These are phyloP conservation scores for Sinocyclocheilus maitianheensis DNA, from an alignment of 2,113 vertebrate species.

Conservation along the genomic window DNA sequence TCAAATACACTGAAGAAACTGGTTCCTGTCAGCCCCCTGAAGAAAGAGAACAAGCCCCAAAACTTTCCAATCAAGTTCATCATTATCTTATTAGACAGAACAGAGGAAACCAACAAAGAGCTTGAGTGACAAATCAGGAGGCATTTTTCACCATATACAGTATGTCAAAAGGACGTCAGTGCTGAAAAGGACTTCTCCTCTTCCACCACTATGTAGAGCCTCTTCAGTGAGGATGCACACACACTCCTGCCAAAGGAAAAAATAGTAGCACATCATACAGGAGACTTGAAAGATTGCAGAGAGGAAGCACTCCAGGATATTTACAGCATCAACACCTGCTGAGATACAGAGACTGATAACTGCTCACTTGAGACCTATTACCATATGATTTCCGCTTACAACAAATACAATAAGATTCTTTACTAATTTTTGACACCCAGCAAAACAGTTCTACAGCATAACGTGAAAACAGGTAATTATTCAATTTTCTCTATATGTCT, in stretches of 20 bases:
- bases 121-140: conserved; percentile 44
- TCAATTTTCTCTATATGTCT: too few species aligned
- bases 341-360: conserved; percentile 18
- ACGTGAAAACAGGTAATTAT: too few species aligned
- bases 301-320: conserved; percentile 19
- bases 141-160: conserved; percentile 34
- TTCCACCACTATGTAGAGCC: not conserved
- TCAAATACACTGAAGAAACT: not conserved
- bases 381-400: not conserved
- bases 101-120: conserved; percentile 24
- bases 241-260: too few species aligned
- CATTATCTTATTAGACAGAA: conserved; percentile 21
- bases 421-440: not conserved
- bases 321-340: conserved; percentile 37
- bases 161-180: not conserved
- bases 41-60: not conserved
- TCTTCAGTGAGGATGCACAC: not conserved
- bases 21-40: not conserved
- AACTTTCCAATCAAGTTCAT: conserved; percentile 23
- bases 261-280: not conserved
- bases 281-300: not conserved
- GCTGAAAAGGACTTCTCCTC: conserved; percentile 34
- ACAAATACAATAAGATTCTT: not conserved
- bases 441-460: not conserved
- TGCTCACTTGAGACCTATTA: not conserved